Base-by-base conservation (phyloP, 1,140 invertebrate species). In the Sycobia sp. region DNA sequence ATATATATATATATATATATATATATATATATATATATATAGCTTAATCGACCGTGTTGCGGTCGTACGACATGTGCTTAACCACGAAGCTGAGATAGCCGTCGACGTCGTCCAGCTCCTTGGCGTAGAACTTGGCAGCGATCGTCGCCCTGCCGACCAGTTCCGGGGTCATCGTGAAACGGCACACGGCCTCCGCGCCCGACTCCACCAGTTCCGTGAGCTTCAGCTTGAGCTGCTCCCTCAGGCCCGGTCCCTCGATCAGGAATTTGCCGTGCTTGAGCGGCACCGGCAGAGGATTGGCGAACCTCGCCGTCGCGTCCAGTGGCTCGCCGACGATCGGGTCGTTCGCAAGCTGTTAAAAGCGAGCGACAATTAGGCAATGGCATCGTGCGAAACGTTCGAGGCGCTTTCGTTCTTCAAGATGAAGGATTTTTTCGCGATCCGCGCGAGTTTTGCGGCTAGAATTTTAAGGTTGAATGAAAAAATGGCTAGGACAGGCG, bases 21-120 rank as follows among this genome's bases (percentile, higher is more conserved):
- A n/a, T n/a, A n/a, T n/a, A n/a, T n/a, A n/a, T n/a, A n/a, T n/a
- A n/a, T n/a, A n/a, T n/a, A n/a, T n/a, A n/a, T n/a, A n/a, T n/a
- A n/a, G n/a, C n/a, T n/a, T n/a, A n/a, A n/a, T n/a, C n/a, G n/a
- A n/a, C n/a, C n/a, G n/a, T n/a, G n/a, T n/a, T n/a, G n/a, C n/a
- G n/a, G n/a, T n/a, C n/a, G n/a, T n/a, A n/a, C n/a, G n/a, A n/a
- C n/a, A n/a, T 29, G n/a, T 44, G 59, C 25, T 39, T 73, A 13
- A 75, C 83, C 73, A 83, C 84, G 47, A 86, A 86, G 46, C 87
- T 86, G 14, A 87, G 71, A 76, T 89, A 93, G 9, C 93, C 93
- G 72, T 94, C 91, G 1, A 94, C 90, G 73, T 94, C 93, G 39
- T 88, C 86, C 43, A 95, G 80, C 76, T 95, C 90, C 62, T 88